Conservation (phyloP, 2,888 invertebrate species). For the Drosophila leonis region DNA sequence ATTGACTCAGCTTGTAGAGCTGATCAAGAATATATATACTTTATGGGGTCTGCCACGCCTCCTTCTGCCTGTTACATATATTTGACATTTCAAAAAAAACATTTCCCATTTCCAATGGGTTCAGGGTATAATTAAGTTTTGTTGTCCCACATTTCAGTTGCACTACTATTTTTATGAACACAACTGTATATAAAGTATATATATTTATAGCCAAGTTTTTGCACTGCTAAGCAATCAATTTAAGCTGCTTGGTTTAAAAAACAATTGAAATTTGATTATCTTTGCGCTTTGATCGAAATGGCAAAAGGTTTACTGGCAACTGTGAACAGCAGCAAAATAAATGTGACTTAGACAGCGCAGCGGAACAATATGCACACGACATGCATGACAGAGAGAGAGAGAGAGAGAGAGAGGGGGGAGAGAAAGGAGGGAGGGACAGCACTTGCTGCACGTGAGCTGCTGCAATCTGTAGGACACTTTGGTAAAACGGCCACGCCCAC, state of each 20-base stretch:
- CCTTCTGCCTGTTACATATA: too few species aligned
- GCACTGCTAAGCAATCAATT: not conserved
- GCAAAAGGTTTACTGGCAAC: constrained; percentile 16
- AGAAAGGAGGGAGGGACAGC: not conserved
- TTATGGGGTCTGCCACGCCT: too few species aligned
- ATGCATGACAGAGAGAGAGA: not conserved
- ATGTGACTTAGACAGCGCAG: constrained; percentile 4
- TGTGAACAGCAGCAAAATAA: constrained; percentile 1
- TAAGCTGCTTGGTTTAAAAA: not conserved
- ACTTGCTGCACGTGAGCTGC: constrained; percentile 50
- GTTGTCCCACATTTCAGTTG: too few species aligned
- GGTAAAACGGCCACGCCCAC: constrained; percentile 5
- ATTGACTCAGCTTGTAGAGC: too few species aligned
- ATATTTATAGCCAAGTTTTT: not conserved
- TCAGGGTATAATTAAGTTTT: too few species aligned
- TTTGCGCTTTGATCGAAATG: not conserved
- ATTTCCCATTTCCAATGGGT: too few species aligned
- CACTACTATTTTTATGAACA: too few species aligned
- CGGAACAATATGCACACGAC: not conserved
- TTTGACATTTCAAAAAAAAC: too few species aligned
- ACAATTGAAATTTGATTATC: constrained; percentile 2
- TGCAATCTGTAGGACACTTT: constrained; percentile 61
- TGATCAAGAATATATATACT: too few species aligned
- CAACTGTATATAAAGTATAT: too few species aligned
- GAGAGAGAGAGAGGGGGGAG: not conserved